Conservation (phyloP, 2,797 vertebrate species). For the Peromyscus eremicus region DNA sequence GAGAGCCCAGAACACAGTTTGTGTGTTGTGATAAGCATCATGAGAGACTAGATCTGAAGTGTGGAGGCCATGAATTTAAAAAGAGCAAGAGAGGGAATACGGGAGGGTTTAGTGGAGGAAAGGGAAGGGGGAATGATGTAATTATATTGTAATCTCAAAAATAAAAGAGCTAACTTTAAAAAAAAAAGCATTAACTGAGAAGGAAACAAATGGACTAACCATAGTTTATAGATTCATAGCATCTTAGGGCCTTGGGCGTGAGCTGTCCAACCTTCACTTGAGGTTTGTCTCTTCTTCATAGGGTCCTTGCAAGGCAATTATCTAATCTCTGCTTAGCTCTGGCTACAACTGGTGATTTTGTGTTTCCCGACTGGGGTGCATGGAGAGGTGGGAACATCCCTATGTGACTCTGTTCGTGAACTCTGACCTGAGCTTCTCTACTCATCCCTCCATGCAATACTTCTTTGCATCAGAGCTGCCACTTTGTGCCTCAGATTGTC, state of each 20-base stretch:
- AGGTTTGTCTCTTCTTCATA: not conserved
- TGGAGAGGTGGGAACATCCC: not conserved
- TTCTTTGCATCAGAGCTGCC: not conserved
- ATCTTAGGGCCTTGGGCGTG: not conserved
- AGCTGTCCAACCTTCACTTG: not conserved
- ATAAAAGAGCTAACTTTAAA: not conserved
- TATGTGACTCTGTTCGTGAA: not conserved
- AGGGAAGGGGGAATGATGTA: too few species aligned
- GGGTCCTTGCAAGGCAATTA: not conserved
- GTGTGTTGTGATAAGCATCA: not conserved
- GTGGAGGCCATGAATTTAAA: not conserved
- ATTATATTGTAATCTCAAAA: not conserved
- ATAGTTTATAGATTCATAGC: not conserved
- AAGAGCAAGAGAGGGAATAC: not conserved
- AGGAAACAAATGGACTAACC: not conserved
- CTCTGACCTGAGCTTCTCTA: not conserved
- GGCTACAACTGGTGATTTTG: not conserved
- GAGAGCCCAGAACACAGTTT: constrained; percentile 20
- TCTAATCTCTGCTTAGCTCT: not conserved
- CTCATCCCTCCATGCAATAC: not conserved
- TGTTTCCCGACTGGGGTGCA: not conserved
- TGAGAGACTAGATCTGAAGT: not conserved
- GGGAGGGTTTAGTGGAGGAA: not conserved
- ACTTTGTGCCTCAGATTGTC: not conserved
- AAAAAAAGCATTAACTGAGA: not conserved